Evolutionary conservation across 2,888 invertebrate species (phyloP).

Genomic region (Prosapia bicincta): DNA sequence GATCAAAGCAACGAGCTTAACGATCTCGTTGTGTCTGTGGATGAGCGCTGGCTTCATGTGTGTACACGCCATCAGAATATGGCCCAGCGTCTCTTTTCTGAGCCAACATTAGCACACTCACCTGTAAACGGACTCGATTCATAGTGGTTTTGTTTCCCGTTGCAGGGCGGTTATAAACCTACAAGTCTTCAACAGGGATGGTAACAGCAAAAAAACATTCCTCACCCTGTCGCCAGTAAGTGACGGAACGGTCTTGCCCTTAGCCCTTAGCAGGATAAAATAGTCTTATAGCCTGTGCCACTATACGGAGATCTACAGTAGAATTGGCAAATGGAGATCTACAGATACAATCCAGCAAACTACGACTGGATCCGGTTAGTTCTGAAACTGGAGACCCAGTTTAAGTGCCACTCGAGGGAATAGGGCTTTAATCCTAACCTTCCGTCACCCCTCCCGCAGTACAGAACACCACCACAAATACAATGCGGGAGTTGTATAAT

Average conservation of each 20-base stretch:
- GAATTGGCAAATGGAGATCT: neutral
- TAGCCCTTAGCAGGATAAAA: too few relatives aligned
- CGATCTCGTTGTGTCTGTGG: too few relatives aligned
- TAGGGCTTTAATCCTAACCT: constrained; percentile 41
- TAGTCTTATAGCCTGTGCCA: neutral
- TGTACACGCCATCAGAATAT: too few relatives aligned
- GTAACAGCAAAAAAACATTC: too few relatives aligned
- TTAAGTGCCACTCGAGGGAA: constrained; percentile 7
- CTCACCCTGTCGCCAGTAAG: too few relatives aligned
- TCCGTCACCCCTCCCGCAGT: constrained; percentile 42
- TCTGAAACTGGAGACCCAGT: neutral
- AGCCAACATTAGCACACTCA: neutral
- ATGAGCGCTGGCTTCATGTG: too few relatives aligned
- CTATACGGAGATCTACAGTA: neutral
- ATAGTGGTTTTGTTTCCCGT: too few relatives aligned
- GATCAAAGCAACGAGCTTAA: too few relatives aligned
- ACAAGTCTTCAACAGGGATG: too few relatives aligned
- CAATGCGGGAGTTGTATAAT: constrained; percentile 39
- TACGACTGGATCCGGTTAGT: too few relatives aligned
- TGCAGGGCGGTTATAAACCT: too few relatives aligned
- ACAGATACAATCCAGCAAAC: neutral
- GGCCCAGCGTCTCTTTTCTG: too few relatives aligned
- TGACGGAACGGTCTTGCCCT: neutral
- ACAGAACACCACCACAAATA: constrained; percentile 37
- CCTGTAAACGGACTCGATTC: neutral